Evolutionary conservation across 2,113 vertebrate species (phyloP).

Genomic region (Cyphotilapia sp.): DNA sequence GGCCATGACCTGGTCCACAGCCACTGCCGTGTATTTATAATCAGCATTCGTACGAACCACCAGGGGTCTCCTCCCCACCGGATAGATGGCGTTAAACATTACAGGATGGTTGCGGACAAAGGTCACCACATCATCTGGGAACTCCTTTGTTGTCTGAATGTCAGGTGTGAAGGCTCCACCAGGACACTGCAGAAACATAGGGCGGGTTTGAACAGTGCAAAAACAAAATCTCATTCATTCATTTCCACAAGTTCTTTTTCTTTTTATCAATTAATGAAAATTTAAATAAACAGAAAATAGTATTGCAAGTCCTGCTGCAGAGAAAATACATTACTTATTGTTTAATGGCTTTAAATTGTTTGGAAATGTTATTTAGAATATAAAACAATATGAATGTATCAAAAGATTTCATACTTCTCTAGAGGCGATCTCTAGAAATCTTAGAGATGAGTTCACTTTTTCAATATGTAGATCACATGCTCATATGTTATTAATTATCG

Average conservation of each 20-base stretch:
- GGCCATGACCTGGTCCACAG: constrained; percentile 89
- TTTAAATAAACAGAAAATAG: background rate
- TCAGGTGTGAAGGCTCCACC: constrained; percentile 96
- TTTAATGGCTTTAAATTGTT: background rate
- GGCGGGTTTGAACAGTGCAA: background rate
- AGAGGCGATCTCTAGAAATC: background rate
- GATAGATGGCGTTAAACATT: constrained; percentile 96
- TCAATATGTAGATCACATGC: background rate
- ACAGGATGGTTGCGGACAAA: constrained; percentile 95
- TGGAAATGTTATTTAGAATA: background rate
- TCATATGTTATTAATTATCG: background rate
- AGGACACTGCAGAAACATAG: constrained; percentile 76
- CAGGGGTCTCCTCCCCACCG: constrained; percentile 82
- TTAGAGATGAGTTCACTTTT: background rate
- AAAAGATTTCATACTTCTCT: background rate
- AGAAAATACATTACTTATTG: background rate
- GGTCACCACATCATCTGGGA: constrained; percentile 95
- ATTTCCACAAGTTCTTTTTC: background rate
- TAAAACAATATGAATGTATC: background rate
- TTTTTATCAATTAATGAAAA: background rate
- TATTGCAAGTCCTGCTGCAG: background rate
- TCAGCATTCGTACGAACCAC: constrained; percentile 87
- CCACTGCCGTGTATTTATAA: constrained; percentile 92
- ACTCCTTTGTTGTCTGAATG: constrained; percentile 88
- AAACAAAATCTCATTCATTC: background rate